phyloP scores from a whole-genome alignment of 2,113 vertebrate species.

The Herpailurus yagouaroundi region DNA sequence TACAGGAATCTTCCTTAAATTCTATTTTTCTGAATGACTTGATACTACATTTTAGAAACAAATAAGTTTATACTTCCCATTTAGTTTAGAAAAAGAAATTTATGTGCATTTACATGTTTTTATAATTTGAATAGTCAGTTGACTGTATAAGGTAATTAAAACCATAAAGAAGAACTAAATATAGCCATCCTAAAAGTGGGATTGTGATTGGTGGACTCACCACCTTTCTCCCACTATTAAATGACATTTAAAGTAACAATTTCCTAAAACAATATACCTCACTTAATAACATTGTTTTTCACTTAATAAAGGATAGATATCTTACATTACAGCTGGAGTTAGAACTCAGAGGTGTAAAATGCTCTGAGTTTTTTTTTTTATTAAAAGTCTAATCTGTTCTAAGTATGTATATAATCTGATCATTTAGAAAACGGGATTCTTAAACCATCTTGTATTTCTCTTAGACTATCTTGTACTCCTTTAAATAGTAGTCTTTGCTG shows the following conservation, averaged over 20 bases:
- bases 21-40: background rate
- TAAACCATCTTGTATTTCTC: background rate
- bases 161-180: background rate
- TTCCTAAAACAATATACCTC: background rate
- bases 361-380: background rate
- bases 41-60: background rate
- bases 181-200: background rate
- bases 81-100: background rate
- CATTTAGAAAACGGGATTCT: background rate
- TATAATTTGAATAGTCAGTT: background rate
- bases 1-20: background rate
- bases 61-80: background rate
- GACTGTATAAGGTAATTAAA: background rate
- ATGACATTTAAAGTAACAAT: background rate
- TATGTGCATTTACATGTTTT: background rate
- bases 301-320: background rate
- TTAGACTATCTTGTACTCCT: background rate
- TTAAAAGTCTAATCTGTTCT: background rate
- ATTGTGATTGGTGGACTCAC: background rate
- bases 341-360: background rate
- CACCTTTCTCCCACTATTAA: background rate
- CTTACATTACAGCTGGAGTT: background rate
- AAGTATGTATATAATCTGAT: background rate
- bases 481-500: background rate
- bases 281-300: background rate